Conservation (phyloP, 2,797 vertebrate genomes). For the Chromis chromis region DNA sequence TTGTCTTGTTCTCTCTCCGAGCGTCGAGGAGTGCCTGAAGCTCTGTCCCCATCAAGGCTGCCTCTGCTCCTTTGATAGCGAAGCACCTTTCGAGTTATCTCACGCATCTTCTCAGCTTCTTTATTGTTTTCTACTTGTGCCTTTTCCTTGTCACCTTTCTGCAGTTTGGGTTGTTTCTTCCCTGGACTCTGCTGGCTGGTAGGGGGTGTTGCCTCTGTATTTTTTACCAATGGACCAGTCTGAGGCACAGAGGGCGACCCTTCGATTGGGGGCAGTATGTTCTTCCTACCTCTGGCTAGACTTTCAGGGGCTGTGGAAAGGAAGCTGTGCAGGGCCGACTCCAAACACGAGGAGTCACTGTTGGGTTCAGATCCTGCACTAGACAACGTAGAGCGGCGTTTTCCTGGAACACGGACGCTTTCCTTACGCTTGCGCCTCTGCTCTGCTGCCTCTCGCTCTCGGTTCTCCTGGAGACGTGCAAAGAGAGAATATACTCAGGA, state of each 20-base stretch:
- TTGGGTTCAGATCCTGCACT: constrained; percentile 40
- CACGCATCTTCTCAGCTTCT: constrained; percentile 53
- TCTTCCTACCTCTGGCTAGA: constrained; percentile 61
- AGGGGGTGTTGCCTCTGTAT: not conserved
- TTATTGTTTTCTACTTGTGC: constrained; percentile 20
- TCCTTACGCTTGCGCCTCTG: constrained; percentile 70
- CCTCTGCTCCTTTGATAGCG: constrained; percentile 53
- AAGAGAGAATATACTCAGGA: constrained; percentile 1
- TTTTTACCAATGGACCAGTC: constrained; percentile 1
- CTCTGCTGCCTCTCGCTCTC: constrained; percentile 77
- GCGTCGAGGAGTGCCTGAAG: constrained; percentile 12
- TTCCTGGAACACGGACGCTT: constrained; percentile 50
- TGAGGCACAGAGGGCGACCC: constrained; percentile 35
- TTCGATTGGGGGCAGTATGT: constrained; percentile 1
- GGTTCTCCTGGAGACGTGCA: constrained; percentile 77
- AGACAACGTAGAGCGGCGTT: constrained; percentile 73
- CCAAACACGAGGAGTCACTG: constrained; percentile 59
- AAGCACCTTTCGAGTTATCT: constrained; percentile 63
- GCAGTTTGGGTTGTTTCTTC: constrained; percentile 46
- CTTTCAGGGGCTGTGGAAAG: constrained; percentile 59
- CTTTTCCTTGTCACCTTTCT: constrained; percentile 15
- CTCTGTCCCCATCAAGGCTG: constrained; percentile 30
- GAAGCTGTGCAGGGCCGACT: constrained; percentile 79
- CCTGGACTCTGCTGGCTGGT: constrained; percentile 29
- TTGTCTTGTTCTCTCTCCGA: constrained; percentile 1